A percentile compares a stretch with the other conserved stretches of the same genome.
phyloP scores from a whole-genome alignment of 2,797 vertebrate species.

The Hyperoplus immaculatus region DNA sequence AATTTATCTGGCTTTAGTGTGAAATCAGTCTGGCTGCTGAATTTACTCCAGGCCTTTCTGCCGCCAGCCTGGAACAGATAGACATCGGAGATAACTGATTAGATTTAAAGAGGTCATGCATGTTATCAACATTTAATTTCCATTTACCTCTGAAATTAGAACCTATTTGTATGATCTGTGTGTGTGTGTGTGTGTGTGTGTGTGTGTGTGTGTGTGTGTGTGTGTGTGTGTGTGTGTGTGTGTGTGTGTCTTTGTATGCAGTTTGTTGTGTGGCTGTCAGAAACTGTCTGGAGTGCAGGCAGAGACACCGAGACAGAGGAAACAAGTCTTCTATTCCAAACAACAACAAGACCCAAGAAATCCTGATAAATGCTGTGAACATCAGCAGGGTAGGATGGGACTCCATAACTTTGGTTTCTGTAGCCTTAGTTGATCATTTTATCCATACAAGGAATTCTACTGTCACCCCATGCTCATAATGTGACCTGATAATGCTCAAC shows the following conservation, averaged over 20 bases:
- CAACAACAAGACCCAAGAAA: conserved; percentile 90
- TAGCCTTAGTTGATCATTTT: background rate
- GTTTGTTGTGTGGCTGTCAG: conserved; percentile 97
- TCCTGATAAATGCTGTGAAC: conserved; percentile 82
- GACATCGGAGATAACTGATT: conserved; percentile 71
- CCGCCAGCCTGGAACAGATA: conserved; percentile 64
- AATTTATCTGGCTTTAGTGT: conserved; percentile 59
- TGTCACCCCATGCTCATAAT: background rate
- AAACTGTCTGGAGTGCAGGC: conserved; percentile 96
- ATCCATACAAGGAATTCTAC: background rate
- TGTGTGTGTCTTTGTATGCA: conserved; percentile 50
- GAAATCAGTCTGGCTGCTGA: conserved; percentile 78
- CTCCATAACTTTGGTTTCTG: background rate
- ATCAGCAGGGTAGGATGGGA: conserved; percentile 86
- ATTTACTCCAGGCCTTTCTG: conserved; percentile 40
- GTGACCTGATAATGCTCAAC: background rate
- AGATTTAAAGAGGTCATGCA: conserved; percentile 61
- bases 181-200: conserved; percentile 24
- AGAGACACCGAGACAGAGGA: conserved; percentile 90
- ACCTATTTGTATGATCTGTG: conserved; percentile 28
- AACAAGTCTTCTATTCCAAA: conserved; percentile 83
- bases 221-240: conserved; percentile 83
- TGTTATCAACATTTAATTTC: conserved; percentile 68
- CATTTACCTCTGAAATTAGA: conserved; percentile 51
- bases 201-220: conserved; percentile 50